These are phyloP conservation scores for Trichogramma dendrolimi DNA, from an alignment of 2,888 invertebrate species.

Conservation along the genomic window DNA sequence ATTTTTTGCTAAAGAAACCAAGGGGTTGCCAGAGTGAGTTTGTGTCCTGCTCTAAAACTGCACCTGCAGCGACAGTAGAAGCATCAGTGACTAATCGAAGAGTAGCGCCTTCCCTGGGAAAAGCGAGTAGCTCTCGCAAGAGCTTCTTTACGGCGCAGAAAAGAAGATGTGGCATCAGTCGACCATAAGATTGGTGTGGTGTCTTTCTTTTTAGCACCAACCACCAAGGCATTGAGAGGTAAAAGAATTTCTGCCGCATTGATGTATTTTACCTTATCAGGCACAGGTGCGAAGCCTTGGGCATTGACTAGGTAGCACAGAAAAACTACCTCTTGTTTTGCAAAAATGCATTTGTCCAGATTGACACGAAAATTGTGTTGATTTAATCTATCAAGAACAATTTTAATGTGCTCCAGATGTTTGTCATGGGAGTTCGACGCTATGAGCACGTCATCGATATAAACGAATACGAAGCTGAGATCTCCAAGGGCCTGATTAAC, in stretches of 20 bases:
- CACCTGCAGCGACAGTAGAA: too few species aligned
- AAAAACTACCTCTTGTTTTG: slow-evolving; percentile 6
- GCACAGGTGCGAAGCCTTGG: slow-evolving; percentile 17
- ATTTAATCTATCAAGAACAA: slow-evolving; percentile 9
- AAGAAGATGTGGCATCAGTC: background rate
- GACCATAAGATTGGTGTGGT: background rate
- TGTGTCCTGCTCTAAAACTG: too few species aligned
- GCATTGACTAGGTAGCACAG: slow-evolving; percentile 13
- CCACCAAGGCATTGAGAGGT: slow-evolving; percentile 1
- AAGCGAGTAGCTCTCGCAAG: background rate
- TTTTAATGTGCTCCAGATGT: too few species aligned
- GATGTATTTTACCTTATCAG: background rate
- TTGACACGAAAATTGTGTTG: slow-evolving; percentile 13
- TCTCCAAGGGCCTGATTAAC: slow-evolving; percentile 9
- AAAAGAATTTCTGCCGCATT: slow-evolving; percentile 15
- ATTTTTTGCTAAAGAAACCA: too few species aligned
- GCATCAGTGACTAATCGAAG: too few species aligned
- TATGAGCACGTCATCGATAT: too few species aligned
- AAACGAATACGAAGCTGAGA: too few species aligned
- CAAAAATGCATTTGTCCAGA: slow-evolving; percentile 14
- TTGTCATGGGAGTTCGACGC: too few species aligned
- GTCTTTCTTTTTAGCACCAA: background rate
- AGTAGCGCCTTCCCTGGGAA: background rate
- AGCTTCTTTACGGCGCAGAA: background rate
- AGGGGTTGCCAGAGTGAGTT: too few species aligned